These are phyloP conservation scores for Noctua fimbriata DNA, from an alignment of 2,888 invertebrate species.

Conservation along the genomic window DNA sequence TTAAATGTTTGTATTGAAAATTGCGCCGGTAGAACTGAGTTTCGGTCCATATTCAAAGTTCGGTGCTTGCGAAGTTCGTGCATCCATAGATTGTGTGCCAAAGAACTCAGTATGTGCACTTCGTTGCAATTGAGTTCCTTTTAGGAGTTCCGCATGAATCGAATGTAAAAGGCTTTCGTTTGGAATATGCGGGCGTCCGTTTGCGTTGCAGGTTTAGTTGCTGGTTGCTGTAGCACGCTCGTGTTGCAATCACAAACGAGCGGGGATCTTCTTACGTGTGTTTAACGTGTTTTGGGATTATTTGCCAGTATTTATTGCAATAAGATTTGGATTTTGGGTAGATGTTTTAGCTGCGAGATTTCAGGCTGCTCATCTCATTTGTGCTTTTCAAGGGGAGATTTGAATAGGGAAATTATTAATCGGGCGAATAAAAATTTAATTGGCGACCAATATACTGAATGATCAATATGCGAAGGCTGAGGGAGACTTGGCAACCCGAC, in stretches of 20 bases:
- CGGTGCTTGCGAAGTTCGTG: constrained; percentile 76
- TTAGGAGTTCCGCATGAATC: constrained; percentile 77
- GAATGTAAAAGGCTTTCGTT: constrained; percentile 77
- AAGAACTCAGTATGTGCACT: constrained; percentile 78
- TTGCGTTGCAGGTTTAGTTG: constrained; percentile 55
- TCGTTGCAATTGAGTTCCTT: constrained; percentile 79
- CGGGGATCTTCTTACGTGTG: constrained; percentile 18
- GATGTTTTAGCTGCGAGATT: not conserved
- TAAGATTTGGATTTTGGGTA: not conserved
- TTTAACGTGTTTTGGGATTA: constrained; percentile 22
- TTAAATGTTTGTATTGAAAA: constrained; percentile 68
- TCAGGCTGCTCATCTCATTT: not conserved
- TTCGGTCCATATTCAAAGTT: constrained; percentile 74
- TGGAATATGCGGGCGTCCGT: constrained; percentile 77
- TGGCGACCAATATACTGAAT: no score
- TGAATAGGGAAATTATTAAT: no score
- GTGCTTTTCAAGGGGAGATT: not conserved
- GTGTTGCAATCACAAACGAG: constrained; percentile 43
- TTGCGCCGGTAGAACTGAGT: constrained; percentile 71
- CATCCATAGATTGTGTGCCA: constrained; percentile 76
- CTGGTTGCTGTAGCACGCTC: constrained; percentile 38
- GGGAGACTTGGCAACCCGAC: no score
- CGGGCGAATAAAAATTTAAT: no score
- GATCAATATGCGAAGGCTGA: no score
- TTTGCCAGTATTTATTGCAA: not conserved